phyloP scores from a whole-genome alignment of 2,797 vertebrate genomes.

The Cirrhinus molitorella region DNA sequence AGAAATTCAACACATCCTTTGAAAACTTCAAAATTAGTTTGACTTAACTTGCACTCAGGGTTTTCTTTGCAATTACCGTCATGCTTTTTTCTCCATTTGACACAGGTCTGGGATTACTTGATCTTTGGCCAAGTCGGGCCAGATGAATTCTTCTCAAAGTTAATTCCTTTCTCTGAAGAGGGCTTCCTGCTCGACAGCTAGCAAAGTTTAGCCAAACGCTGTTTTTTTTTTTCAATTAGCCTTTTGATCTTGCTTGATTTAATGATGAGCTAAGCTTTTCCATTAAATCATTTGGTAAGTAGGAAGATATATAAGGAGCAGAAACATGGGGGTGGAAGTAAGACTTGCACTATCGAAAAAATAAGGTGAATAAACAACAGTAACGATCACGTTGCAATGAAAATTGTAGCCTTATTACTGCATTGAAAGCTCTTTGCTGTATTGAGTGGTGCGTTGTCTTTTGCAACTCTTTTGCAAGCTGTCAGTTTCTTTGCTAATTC shows the following conservation, averaged over 20 bases:
- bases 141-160: slow-evolving; percentile 38
- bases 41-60: slow-evolving; percentile 18
- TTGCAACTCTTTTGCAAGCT: slow-evolving; percentile 43
- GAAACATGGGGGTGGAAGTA: slow-evolving; percentile 11
- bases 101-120: slow-evolving; percentile 50
- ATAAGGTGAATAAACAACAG: slow-evolving; percentile 46
- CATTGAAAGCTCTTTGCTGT: slow-evolving; percentile 42
- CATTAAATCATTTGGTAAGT: slow-evolving; percentile 29
- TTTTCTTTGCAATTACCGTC: slow-evolving; percentile 54
- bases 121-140: slow-evolving; percentile 44
- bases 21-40: slow-evolving; percentile 55
- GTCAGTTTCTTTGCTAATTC: slow-evolving; percentile 51
- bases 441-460: slow-evolving; percentile 43
- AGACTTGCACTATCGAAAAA: background rate
- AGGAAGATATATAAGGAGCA: slow-evolving; percentile 12
- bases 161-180: slow-evolving; percentile 45
- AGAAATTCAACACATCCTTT: slow-evolving; percentile 24
- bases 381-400: slow-evolving; percentile 51
- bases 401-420: slow-evolving; percentile 48
- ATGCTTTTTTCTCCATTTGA: slow-evolving; percentile 33
- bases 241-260: slow-evolving; percentile 49
- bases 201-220: slow-evolving; percentile 39
- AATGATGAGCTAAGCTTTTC: slow-evolving; percentile 42
- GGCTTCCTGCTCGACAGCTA: background rate
- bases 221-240: slow-evolving; percentile 56